These are phyloP conservation scores for Drosophila orena DNA, from an alignment of 1,140 invertebrate genomes.

Conservation along the genomic window DNA sequence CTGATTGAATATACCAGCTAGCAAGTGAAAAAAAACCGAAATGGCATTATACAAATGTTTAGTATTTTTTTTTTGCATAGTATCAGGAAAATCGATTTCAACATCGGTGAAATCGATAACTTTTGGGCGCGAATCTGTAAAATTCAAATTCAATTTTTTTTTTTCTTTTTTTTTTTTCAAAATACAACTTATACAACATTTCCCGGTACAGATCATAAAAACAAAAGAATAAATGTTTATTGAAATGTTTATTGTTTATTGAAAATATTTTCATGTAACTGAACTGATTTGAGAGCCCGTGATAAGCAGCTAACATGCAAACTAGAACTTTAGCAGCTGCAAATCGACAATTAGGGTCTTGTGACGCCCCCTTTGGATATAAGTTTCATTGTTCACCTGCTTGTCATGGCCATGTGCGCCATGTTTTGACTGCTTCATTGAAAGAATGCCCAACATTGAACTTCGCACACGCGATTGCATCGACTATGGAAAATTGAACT, in stretches of 20 bases:
- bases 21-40: background rate
- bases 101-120: too few species aligned
- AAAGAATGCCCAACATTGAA: slow-evolving; percentile 60
- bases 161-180: background rate
- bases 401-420: slow-evolving; percentile 64
- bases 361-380: slow-evolving; percentile 12
- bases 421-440: slow-evolving; percentile 74
- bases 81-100: too few species aligned
- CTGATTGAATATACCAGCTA: background rate
- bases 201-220: background rate
- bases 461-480: slow-evolving; percentile 33
- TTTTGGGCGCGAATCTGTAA: background rate
- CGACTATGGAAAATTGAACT: slow-evolving; percentile 11
- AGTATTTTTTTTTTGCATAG: background rate
- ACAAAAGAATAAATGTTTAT: background rate
- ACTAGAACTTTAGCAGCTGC: slow-evolving; percentile 52
- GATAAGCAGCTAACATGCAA: slow-evolving; percentile 60
- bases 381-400: slow-evolving; percentile 27
- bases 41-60: background rate
- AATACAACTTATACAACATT: too few species aligned
- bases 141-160: background rate
- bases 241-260: too few species aligned
- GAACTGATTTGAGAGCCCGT: slow-evolving; percentile 33
- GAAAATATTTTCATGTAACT: slow-evolving; percentile 5
- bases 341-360: slow-evolving; percentile 71